A percentile compares a stretch with the other conserved stretches of the same genome.
Conservation (phyloP, 2,888 invertebrate genomes). For the Drosophila kuntzei region DNA sequence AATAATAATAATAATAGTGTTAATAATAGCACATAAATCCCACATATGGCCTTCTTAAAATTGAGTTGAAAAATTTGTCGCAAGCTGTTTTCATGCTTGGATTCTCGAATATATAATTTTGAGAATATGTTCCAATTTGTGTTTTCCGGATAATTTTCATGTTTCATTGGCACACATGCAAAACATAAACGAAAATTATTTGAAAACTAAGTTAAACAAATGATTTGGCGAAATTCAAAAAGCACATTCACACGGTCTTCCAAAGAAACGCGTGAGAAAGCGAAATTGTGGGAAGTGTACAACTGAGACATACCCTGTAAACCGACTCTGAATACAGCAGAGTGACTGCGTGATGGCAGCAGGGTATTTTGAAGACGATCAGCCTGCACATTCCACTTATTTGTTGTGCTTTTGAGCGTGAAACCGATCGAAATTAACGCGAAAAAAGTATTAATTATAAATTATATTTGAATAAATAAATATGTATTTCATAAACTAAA, state of each 20-base stretch:
- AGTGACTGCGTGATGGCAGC: not conserved
- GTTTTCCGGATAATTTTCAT: slow-evolving; percentile 11
- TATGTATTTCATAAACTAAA: not conserved
- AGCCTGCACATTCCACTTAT: not conserved
- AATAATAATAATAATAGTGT: slow-evolving; percentile 24
- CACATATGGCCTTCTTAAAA: slow-evolving; percentile 43
- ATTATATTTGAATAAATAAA: not conserved
- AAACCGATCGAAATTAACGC: not conserved
- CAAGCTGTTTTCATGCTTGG: slow-evolving; percentile 24
- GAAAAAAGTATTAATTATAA: no score
- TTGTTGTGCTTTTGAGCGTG: not conserved
- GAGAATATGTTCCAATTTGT: not conserved
- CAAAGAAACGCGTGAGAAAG: not conserved
- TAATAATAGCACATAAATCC: slow-evolving; percentile 54
- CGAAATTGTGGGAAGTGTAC: not conserved
- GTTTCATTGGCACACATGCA: slow-evolving; percentile 54
- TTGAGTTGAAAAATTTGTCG: slow-evolving; percentile 36
- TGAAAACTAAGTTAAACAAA: slow-evolving; percentile 51
- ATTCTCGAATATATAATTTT: slow-evolving; percentile 30
- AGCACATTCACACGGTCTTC: slow-evolving; percentile 19
- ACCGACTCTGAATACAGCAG: accelerated
- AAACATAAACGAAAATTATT: slow-evolving; percentile 43
- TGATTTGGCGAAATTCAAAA: slow-evolving; percentile 38
- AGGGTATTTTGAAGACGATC: not conserved
- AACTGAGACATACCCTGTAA: not conserved